Evolutionary conservation across 2,797 vertebrate genomes (phyloP).

Genomic region (Antrozous pallidus): DNA sequence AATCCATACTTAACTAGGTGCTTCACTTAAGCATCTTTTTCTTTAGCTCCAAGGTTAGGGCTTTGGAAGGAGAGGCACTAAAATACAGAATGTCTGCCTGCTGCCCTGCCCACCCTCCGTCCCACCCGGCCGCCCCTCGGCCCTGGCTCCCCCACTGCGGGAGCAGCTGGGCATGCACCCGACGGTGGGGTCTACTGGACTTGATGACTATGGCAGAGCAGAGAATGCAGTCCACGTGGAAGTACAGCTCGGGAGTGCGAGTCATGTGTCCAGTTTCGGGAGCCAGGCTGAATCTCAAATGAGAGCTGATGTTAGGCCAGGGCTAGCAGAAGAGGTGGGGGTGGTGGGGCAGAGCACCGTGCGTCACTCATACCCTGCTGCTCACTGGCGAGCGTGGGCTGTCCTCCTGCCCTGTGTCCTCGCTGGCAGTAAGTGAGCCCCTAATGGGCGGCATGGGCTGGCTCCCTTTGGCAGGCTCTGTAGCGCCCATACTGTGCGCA

Average conservation of each 20-base stretch:
- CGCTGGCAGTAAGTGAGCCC: neutral
- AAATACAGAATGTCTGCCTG: neutral
- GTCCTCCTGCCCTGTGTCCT: neutral
- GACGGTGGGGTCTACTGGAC: neutral
- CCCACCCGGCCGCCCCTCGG: neutral
- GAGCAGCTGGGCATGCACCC: neutral
- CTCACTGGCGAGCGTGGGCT: accelerated
- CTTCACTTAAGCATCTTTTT: conserved; percentile 52
- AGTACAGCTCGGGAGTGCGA: neutral
- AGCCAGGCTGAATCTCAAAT: neutral
- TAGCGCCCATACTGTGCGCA: too few relatives aligned
- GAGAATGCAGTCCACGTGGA: neutral
- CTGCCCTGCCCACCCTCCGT: neutral
- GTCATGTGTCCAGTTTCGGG: neutral
- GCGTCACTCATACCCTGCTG: neutral
- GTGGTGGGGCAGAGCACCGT: neutral
- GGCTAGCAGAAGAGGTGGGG: neutral
- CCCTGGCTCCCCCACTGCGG: neutral
- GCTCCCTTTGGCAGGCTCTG: neutral
- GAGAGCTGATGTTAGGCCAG: neutral
- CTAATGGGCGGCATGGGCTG: too few relatives aligned
- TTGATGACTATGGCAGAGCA: neutral
- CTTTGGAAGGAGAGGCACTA: neutral
- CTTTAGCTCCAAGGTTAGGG: neutral
- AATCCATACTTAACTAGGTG: conserved; percentile 59